Base-by-base conservation (phyloP, 2,797 vertebrate species). In the Halcyon leucocephala region DNA sequence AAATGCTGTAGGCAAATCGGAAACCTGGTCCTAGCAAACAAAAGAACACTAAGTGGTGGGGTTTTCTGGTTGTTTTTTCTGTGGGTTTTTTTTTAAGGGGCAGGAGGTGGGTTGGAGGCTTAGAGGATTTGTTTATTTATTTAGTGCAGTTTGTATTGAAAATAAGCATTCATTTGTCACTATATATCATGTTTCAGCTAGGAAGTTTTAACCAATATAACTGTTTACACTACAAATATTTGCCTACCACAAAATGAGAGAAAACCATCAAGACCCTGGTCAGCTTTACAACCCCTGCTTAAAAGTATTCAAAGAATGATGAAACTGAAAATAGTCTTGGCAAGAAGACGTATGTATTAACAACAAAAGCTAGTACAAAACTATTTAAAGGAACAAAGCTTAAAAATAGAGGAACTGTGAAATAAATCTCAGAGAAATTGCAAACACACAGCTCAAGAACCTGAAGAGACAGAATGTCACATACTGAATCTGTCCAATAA, bases 21-120 rank as follows among this genome's bases (percentile, higher is more conserved):
- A 86, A 83, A 78, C 72, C 58, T 66, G 51, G 79, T 41, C 65
- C 82, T 62, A 73, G 48, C 44, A 90, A 95, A 95, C 48, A 85
- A 78, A 80, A 82, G 42, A 93, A 69, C 55, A 70, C 9, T 39
- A 88, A 35, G 3, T 54, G 46, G 28, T 88, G n/a, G 4, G 18
- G 8, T 66, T 88, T 88, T 77, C 80, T 67, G 16, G 44, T 12
- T 77, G 13, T 3, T 28, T 1, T 64, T 54, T 90, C 64, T 35
- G 4, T 35, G 7, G 46, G 18, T 4, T 41, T 62, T 41, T 33
- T 64, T 25, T 41, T 21, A 52, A 9, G 31, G 41, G 4, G 2
- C 6, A 22, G 42, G 37, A 14, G 7, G 22, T 13, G 20, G 35
- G 33, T 42, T 80, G 26, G 14, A 82, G 6, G 35, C 12, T 46